Base-by-base conservation (phyloP, 2,113 vertebrate species). In the Empidonax traillii region DNA sequence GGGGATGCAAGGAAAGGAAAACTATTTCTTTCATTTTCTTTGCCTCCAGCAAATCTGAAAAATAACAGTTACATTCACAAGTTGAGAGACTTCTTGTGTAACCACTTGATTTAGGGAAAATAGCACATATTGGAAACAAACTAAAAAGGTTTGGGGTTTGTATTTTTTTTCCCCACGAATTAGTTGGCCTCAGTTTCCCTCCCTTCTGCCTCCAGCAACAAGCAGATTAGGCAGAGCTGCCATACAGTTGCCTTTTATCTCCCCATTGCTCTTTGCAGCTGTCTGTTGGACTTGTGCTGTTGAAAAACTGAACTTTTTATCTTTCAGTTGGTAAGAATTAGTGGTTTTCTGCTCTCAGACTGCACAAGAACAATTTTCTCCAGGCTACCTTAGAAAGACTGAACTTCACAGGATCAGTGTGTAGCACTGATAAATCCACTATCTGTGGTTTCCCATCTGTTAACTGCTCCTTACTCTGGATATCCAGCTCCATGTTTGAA, bases 381-480 rank as follows among this genome's bases (percentile, higher is more conserved):
- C 20, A 63, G 43, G 62, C 62, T 93, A 15, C 41, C 55, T 75
- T 25, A 24, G 62, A 77, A 92, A 92, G 75, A 7, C 62, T 51
- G 72, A 90, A 39, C 75, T 90, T 86, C 44, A 17, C 31, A 61
- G 61, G 82, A 86, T 83, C 92, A 55, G 79, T 31, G 78, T 66
- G 52, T 47, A 93, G 89, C 41, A 55, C 77, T 89, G 87, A 93
- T 93, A 96, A 95, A 94, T 85, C 81, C 79, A 14, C 91, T 82
- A 55, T 95, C 87, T 85, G 44, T 63, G 56, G n/a, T 14, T 87
- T 89, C 69, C 92, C 80, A 87, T 96, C 91, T 96, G 96, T 58
- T 92, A 67, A 3, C 68, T 87, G 77, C 90, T 94, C 22, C 89
- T 87, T 73, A 65, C 72, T 30, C 77, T 94, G 91, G 39, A 43